A percentile compares a stretch with the other conserved stretches of the same genome.
Conservation (phyloP, 2,797 vertebrate species). For the Amniataba percoides region DNA sequence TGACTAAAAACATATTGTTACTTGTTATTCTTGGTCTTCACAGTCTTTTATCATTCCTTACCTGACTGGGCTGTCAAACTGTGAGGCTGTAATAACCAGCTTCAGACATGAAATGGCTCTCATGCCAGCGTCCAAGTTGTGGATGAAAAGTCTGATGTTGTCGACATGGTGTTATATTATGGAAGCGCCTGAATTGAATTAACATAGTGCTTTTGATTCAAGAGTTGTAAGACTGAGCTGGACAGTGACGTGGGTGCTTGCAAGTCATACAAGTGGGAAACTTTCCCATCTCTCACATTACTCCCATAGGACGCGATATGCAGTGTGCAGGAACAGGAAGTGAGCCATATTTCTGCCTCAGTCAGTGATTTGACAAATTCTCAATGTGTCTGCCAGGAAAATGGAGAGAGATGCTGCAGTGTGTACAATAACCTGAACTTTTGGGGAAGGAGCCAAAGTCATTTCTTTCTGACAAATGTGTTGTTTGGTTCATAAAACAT, state of each 20-base stretch:
- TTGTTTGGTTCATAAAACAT: constrained; percentile 31
- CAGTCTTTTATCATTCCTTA: not conserved
- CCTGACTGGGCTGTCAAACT: not conserved
- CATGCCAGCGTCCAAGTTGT: not conserved
- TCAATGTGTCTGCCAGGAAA: not conserved
- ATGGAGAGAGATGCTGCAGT: not conserved
- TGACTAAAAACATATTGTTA: not conserved
- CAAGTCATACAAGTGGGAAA: not conserved
- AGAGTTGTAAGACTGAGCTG: not conserved
- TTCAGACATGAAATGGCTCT: too few species aligned
- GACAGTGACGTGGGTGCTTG: not conserved
- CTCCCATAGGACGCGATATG: constrained; percentile 6
- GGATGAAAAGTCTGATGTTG: not conserved
- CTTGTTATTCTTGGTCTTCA: not conserved
- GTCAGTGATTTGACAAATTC: constrained; percentile 11
- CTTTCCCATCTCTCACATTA: constrained; percentile 17
- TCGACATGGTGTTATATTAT: not conserved
- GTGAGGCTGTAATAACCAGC: too few species aligned
- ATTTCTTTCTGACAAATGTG: constrained; percentile 7
- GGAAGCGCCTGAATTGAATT: not conserved
- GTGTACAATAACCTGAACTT: not conserved
- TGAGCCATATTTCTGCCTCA: constrained; percentile 23
- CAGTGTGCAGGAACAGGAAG: constrained; percentile 25
- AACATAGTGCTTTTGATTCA: not conserved
- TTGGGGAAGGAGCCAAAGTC: constrained; percentile 5